phyloP scores from a whole-genome alignment of 2,888 invertebrate genomes.

The Theristus sp. region DNA sequence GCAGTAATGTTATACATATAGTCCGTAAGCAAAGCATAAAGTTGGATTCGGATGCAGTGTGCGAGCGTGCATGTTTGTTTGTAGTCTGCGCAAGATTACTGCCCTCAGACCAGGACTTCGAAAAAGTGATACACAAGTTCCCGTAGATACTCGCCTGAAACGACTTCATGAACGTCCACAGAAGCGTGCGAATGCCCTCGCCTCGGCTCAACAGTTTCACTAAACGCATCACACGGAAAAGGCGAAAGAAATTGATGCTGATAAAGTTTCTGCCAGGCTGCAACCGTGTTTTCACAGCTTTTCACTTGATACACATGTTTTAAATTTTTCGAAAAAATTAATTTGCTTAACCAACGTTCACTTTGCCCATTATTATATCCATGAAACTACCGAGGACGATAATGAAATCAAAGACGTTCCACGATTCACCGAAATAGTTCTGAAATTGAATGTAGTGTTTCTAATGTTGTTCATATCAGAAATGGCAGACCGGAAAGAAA shows the following conservation, averaged over 20 bases:
- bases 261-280: too few relatives aligned
- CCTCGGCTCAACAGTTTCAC: conserved; percentile 89
- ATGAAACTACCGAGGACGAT: conserved; percentile 89
- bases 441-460: conserved; percentile 26
- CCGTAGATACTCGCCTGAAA: conserved; percentile 43
- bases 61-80: neutral
- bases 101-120: neutral
- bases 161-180: conserved; percentile 99
- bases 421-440: conserved; percentile 94
- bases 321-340: neutral
- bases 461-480: neutral
- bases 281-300: neutral
- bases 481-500: conserved; percentile 4
- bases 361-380: conserved; percentile 57
- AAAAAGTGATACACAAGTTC: too few relatives aligned
- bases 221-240: conserved; percentile 95
- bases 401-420: conserved; percentile 93
- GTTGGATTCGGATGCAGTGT: neutral
- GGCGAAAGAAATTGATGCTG: conserved; percentile 89
- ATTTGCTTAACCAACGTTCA: neutral
- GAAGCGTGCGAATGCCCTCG: conserved; percentile 85
- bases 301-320: neutral
- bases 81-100: too few relatives aligned
- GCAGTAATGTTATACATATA: neutral
- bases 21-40: neutral